These are phyloP conservation scores for Timandra comae DNA, from an alignment of 2,888 invertebrate genomes.

Conservation along the genomic window DNA sequence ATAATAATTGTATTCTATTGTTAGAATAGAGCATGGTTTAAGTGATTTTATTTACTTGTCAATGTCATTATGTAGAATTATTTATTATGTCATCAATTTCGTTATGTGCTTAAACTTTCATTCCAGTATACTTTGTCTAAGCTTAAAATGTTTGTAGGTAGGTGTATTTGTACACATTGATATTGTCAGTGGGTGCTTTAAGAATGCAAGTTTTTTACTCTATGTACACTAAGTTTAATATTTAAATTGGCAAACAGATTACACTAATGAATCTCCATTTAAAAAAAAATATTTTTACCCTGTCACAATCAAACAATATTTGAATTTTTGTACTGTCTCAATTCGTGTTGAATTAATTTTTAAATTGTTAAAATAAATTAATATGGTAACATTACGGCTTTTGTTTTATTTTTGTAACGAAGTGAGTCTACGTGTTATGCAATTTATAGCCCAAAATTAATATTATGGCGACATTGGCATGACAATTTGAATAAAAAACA, in stretches of 20 bases:
- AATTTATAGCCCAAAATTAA: conserved; percentile 66
- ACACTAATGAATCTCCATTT: conserved; percentile 57
- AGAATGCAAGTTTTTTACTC: conserved; percentile 42
- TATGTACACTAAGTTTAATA: conserved; percentile 40
- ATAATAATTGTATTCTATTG: conserved; percentile 35
- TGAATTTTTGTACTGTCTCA: conserved; percentile 45
- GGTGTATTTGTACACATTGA: conserved; percentile 48
- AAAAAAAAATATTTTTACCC: conserved; percentile 31
- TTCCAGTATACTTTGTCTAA: conserved; percentile 70
- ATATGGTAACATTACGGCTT: conserved; percentile 61
- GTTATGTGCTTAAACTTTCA: conserved; percentile 64
- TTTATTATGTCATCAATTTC: conserved; percentile 14
- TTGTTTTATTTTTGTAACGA: conserved; percentile 49
- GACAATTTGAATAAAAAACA: conserved; percentile 14
- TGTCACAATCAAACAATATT: conserved; percentile 44
- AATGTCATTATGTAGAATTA: conserved; percentile 25
- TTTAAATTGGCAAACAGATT: conserved; percentile 16
- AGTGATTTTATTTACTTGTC: conserved; percentile 34
- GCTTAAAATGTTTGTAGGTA: conserved; percentile 58
- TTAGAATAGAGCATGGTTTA: conserved; percentile 29
- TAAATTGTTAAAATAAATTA: conserved; percentile 72
- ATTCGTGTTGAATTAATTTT: conserved; percentile 55
- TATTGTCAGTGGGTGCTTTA: conserved; percentile 57
- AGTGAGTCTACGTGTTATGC: conserved; percentile 71
- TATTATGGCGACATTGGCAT: conserved; percentile 7